Base-by-base conservation (phyloP, 2,797 vertebrate species). In the Merluccius polli region DNA sequence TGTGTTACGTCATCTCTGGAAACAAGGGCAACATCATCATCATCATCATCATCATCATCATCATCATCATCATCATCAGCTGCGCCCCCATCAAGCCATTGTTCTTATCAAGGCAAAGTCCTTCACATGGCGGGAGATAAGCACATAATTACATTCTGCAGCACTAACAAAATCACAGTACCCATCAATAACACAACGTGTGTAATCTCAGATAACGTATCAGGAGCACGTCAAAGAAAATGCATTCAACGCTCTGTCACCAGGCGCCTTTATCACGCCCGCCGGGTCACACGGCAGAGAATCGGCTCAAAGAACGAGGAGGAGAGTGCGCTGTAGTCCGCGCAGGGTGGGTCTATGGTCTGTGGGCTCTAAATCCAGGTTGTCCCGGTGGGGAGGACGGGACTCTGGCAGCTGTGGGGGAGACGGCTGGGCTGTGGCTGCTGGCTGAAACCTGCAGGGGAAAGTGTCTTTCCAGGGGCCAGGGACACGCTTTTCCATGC, bases 401-500 rank as follows among this genome's bases (percentile, higher is more conserved):
- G n/a, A 24, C 7, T 24, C 52, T 24, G 52, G 52, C 24, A 1
- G 52, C 59, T 65, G 59, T 7, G 41, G 24, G 24, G 59, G 52
- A 59, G 52, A 59, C 21, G 52, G 52, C 52, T 9, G 52, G 52
- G 52, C 21, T 24, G 18, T 18, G 52, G 21, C 52, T 59, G 15
- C 44, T 59, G 13, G 24, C n/a, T 38, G 21, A 68, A 73, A 35
- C 59, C 59, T 65, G 59, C n/a, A 12, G 59, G 41, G 24, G 15
- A 65, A 27, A 16, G 10, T 27, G n/a, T 65, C 59, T 13, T 29
- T 27, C 59, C 24, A 65, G 9, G 59, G 59, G 59, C 59, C 59
- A 65, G 59, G 59, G 52, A 21, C 52, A 59, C 52, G 52, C 52
- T 78, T 85, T 87, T 85, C 79, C 75, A 83, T 78, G 83, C 90